Percentiles rank a stretch among this genome's conserved stretches.
Evolutionary conservation across 2,888 invertebrate genomes (phyloP).

Genomic region (Chorisops tibialis): DNA sequence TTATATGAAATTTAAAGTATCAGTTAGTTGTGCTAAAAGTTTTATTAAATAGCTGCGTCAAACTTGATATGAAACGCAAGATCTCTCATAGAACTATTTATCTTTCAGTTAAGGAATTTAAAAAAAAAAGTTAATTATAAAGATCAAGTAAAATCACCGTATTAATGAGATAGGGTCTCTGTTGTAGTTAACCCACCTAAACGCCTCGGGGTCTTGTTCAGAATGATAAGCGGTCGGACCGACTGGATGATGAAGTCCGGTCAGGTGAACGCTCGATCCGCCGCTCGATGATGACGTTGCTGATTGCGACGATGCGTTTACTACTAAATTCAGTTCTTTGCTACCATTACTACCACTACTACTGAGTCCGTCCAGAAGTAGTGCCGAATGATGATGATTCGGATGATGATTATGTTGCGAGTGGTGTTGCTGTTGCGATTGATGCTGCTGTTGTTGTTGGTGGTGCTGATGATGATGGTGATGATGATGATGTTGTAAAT

Average conservation of each 20-base stretch:
- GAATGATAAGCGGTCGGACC: constrained; percentile 31
- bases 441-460: constrained; percentile 35
- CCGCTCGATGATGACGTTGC: constrained; percentile 38
- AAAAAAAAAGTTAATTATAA: not conserved
- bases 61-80: too few relatives aligned
- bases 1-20: too few relatives aligned
- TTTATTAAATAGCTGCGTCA: too few relatives aligned
- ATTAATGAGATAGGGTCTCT: constrained; percentile 38
- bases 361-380: constrained; percentile 25
- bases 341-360: not conserved
- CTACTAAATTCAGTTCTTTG: constrained; percentile 30
- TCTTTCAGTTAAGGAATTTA: too few relatives aligned
- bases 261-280: constrained; percentile 7
- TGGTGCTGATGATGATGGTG: constrained; percentile 35
- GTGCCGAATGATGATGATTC: constrained; percentile 29
- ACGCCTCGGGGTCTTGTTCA: constrained; percentile 51
- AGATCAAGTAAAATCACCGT: constrained; percentile 40
- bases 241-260: constrained; percentile 26
- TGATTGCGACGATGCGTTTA: constrained; percentile 45
- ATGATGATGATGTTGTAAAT: constrained; percentile 28
- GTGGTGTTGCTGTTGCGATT: constrained; percentile 31
- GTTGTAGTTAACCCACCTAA: constrained; percentile 47
- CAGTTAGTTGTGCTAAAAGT: too few relatives aligned
- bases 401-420: constrained; percentile 28
- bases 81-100: too few relatives aligned